Conservation (phyloP, 92 coral and sea anemone species). For the Plumapathes pennacea region DNA sequence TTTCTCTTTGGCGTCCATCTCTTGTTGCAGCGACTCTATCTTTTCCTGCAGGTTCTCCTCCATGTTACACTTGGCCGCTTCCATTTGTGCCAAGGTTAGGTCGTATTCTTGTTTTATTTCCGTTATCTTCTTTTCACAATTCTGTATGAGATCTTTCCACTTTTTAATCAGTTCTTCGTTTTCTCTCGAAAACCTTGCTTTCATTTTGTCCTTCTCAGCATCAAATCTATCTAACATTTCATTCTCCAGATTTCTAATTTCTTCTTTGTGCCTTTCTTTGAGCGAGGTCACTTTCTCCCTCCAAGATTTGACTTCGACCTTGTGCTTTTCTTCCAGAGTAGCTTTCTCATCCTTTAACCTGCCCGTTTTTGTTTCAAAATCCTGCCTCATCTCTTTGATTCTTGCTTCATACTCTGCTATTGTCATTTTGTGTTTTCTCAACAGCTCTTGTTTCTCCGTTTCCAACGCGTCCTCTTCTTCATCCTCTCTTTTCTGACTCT, state of each 20-base stretch:
- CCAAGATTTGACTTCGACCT: constrained; percentile 27
- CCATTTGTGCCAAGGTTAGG: constrained; percentile 35
- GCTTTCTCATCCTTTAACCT: constrained; percentile 25
- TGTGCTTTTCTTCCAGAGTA: constrained; percentile 20
- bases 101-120: constrained; percentile 50
- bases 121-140: constrained; percentile 39
- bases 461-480: constrained; percentile 44
- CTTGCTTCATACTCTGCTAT: constrained; percentile 14
- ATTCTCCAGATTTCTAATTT: constrained; percentile 33
- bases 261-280: constrained; percentile 25
- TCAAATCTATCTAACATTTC: constrained; percentile 43
- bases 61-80: constrained; percentile 46
- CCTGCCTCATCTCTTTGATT: constrained; percentile 17
- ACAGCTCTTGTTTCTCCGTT: constrained; percentile 46
- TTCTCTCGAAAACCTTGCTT: constrained; percentile 44
- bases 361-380: constrained; percentile 20
- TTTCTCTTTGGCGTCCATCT: constrained; percentile 32
- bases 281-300: constrained; percentile 12
- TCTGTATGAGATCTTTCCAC: constrained; percentile 23
- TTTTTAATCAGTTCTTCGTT: constrained; percentile 35
- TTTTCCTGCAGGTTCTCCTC: constrained; percentile 39
- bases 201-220: constrained; percentile 49
- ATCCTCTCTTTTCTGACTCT: constrained; percentile 39
- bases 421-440: constrained; percentile 27
- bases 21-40: constrained; percentile 38